Evolutionary conservation across 1,140 invertebrate genomes (phyloP), one percentile per base, ranked within the genome.

Genomic region (Camponotus vicinus): DNA sequence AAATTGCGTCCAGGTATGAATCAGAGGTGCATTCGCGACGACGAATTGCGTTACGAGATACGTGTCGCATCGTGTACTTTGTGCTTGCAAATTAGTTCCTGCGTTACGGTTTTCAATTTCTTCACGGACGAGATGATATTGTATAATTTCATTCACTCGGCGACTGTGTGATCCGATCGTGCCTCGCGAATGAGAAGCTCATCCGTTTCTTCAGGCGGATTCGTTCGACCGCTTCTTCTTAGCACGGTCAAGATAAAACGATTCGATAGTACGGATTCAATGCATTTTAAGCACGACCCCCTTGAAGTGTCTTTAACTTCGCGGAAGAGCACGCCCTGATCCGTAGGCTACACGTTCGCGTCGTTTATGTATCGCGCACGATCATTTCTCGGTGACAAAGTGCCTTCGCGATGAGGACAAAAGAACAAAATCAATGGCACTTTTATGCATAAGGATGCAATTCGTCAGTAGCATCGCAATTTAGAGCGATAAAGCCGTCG

Each of bases 231-330:
- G 63, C 85, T 90, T 79, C 88, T 88, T 76, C 77, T 83, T 79
- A 64, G 67, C 83, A 77, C 86, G 69, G 61, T 86, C 84, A 63
- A 93, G 94, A 94, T 94, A 91, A 90, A 92, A 91, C 89, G 88
- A 80, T 55, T 86, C 88, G 94, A 94, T 94, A 94, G 89, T 88
- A 85, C 70, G 88, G 86, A 94, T 94, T 91, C 93, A 92, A 94
- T 94, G 94, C 93, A 94, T 94, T 94, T 94, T 94, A 94, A 94
- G 92, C 92, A 90, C 92, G 89, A 89, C 87, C 83, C 87, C 80
- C 52, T 88, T 71, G 73, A 82, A 90, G 90, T 89, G 88, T 92
- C 87, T 93, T 91, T 89, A 88, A 71, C 86, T 89, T 88, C 87
- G 87, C 85, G 89, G 92, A 92, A 92, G 88, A 82, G 84, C 84